Conservation (phyloP, 2,888 invertebrate genomes). For the Tribolium freemani region DNA sequence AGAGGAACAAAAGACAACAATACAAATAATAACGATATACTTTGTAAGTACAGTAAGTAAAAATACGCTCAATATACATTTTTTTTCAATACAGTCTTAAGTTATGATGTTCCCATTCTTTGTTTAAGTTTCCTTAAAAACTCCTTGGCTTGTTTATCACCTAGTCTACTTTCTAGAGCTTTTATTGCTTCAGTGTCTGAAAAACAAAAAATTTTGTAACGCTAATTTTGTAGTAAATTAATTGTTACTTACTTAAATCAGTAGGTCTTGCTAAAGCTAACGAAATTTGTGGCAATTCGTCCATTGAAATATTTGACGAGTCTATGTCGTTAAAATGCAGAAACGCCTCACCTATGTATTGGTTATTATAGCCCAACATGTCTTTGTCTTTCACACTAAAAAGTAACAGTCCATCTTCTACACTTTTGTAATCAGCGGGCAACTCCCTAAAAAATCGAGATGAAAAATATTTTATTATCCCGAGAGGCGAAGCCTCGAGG, state of each 20-base stretch:
- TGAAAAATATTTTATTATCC: too few species aligned
- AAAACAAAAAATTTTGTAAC: slow-evolving; percentile 34
- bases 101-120: slow-evolving; percentile 68
- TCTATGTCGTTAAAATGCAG: slow-evolving; percentile 84
- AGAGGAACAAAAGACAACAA: too few species aligned
- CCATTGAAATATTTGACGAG: slow-evolving; percentile 73
- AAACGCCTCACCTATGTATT: slow-evolving; percentile 96
- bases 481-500: too few species aligned
- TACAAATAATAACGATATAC: too few species aligned
- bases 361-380: slow-evolving; percentile 90
- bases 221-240: slow-evolving; percentile 18
- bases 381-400: slow-evolving; percentile 98
- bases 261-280: slow-evolving; percentile 80
- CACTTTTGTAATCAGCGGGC: slow-evolving; percentile 78
- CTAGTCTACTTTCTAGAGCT: slow-evolving; percentile 85
- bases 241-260: slow-evolving; percentile 72
- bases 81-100: slow-evolving; percentile 31
- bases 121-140: slow-evolving; percentile 86
- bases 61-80: background rate
- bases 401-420: slow-evolving; percentile 81
- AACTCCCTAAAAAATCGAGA: slow-evolving; percentile 77
- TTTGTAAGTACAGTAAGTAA: background rate
- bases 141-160: slow-evolving; percentile 90
- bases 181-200: slow-evolving; percentile 80
- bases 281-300: slow-evolving; percentile 79